A percentile compares a stretch with the other conserved stretches of the same genome.
phyloP scores from a whole-genome alignment of 2,888 invertebrate species.

The Platycnemis pennipes region DNA sequence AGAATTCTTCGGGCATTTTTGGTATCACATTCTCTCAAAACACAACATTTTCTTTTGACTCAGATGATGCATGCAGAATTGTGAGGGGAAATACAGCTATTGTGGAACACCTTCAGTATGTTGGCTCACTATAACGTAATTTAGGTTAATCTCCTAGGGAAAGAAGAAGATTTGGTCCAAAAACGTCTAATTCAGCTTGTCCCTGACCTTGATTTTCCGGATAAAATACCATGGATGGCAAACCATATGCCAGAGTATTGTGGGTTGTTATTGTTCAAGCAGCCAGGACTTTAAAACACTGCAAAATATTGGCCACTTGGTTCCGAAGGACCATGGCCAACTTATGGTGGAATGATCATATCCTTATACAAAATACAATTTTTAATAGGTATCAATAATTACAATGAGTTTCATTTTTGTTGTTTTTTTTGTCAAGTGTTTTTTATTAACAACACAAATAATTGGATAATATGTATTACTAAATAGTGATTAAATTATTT shows the following conservation, averaged over 20 bases:
- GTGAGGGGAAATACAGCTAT: conserved; percentile 48
- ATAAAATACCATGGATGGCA: conserved; percentile 37
- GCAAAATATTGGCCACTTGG: not conserved
- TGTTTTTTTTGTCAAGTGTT: too few species aligned
- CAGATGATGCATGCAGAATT: conserved; percentile 37
- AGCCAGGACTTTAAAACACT: conserved; percentile 45
- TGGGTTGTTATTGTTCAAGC: conserved; percentile 15
- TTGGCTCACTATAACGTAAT: conserved; percentile 25
- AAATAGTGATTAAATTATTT: too few species aligned
- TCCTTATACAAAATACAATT: too few species aligned
- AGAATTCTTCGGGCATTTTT: conserved; percentile 5
- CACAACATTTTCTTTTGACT: not conserved
- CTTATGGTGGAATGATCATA: too few species aligned
- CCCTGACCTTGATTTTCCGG: conserved; percentile 46
- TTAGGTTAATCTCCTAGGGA: conserved; percentile 49
- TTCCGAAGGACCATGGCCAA: too few species aligned
- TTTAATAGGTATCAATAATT: too few species aligned
- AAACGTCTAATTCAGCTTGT: conserved; percentile 46
- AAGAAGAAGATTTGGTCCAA: conserved; percentile 26
- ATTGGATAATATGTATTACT: too few species aligned
- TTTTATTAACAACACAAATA: too few species aligned
- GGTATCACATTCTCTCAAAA: conserved; percentile 39
- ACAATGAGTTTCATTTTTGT: too few species aligned
- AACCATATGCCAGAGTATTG: conserved; percentile 15
- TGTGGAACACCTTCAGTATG: conserved; percentile 35